Conservation (phyloP, 2,797 vertebrate genomes). For the Enoplosus armatus region DNA sequence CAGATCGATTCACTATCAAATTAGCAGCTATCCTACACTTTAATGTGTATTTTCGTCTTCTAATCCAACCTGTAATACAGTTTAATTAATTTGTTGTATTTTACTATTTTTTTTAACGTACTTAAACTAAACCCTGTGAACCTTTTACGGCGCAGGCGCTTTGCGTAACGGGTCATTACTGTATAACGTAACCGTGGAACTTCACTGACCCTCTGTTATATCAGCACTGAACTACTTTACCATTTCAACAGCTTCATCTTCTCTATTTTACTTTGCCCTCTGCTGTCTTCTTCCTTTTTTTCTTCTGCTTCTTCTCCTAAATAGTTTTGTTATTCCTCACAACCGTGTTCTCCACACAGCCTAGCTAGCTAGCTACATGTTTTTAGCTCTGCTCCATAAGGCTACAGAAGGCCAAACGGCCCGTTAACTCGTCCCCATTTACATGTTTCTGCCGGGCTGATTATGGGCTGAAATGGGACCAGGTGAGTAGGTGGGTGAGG, state of each 20-base stretch:
- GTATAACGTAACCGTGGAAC: not conserved
- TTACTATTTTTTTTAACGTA: too few species aligned
- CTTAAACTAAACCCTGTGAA: accelerated
- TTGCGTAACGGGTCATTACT: not conserved
- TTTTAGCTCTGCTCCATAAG: too few species aligned
- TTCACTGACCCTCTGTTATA: not conserved
- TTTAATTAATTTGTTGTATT: accelerated
- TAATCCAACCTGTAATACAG: accelerated
- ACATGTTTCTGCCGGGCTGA: too few species aligned
- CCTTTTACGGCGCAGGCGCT: slow-evolving; percentile 18
- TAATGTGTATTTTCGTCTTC: accelerated
- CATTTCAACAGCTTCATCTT: not conserved
- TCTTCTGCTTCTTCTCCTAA: not conserved
- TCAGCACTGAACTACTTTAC: accelerated
- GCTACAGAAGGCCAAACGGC: not conserved
- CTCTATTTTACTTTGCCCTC: not conserved
- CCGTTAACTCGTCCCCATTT: not conserved
- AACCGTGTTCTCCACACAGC: not conserved
- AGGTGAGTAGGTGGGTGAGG: too few species aligned
- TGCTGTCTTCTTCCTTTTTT: not conserved
- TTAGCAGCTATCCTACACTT: accelerated
- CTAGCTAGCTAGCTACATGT: not conserved
- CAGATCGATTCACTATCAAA: not conserved
- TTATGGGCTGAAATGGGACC: too few species aligned
- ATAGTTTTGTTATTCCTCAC: slow-evolving; percentile 20